Base-by-base conservation (phyloP, 1,140 invertebrate species). In the Hyposmocoma kahamanoa region DNA sequence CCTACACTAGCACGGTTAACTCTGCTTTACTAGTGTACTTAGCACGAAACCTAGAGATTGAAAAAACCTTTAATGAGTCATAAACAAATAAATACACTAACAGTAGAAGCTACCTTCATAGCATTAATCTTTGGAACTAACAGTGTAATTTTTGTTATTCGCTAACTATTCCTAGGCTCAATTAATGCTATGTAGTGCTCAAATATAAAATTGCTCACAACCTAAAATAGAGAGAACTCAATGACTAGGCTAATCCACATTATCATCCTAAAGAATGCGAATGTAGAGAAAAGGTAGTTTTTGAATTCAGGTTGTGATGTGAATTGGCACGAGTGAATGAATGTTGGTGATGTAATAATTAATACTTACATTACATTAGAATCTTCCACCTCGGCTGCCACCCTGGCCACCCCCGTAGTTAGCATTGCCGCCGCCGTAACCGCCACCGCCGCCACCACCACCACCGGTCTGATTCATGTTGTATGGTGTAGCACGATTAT, bases 401-500 rank as follows among this genome's bases (percentile, higher is more conserved):
- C 72, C 74, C 42, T 77, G 67, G 43, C 61, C 66, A 20, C 72
- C 65, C 36, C 47, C 53, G 24, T 44, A 44, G 42, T 20, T 21
- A 20, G 19, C 4, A 13, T 86, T 80, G 13, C 88, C 72, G 51
- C 86, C 81, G 19, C 70, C 68, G 38, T 67, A 67, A 15, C 75
- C 60, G 38, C 50, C 52, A 2, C 53, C 53, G 18, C 53, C 49
- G 18, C 62, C 86, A 9, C 90, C 84, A 52, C 87, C 86, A 42
- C 85, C 82, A 53, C 86, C 76, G 58, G 87, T 76, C 53, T 84
- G 80, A 52, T 89, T 90, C 63, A 89, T 88, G 49, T 89, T 91
- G 81, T 94, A 94, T 18, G 92, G 91, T 22, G 89, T 74, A 20
- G 89, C 82, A 67, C 90, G 75, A 53, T 89, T 90, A 56, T 90